phyloP scores from a whole-genome alignment of 2,797 vertebrate species.

The Gymnopithys bicolor region DNA sequence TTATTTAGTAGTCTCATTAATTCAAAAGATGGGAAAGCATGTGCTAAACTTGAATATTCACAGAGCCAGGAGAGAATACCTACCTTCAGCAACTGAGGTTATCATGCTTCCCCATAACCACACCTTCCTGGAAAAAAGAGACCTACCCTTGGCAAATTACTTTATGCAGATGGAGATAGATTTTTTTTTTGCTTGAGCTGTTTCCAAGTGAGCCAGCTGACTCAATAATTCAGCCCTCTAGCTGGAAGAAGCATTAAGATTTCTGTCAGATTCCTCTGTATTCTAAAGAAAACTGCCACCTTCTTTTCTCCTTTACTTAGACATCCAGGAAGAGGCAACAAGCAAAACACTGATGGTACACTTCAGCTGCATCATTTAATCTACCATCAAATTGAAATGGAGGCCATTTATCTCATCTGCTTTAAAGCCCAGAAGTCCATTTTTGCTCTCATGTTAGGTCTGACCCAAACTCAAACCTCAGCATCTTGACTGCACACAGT shows the following conservation, averaged over 20 bases:
- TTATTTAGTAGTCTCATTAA: background rate
- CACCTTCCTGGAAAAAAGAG: background rate
- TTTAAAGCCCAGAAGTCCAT: background rate
- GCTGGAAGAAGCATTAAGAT: slow-evolving; percentile 45
- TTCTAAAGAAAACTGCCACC: slow-evolving; percentile 49
- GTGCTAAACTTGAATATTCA: background rate
- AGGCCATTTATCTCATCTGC: background rate
- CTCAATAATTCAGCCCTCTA: slow-evolving; percentile 47
- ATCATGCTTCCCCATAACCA: background rate
- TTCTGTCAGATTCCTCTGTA: slow-evolving; percentile 43
- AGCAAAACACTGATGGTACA: slow-evolving; percentile 19
- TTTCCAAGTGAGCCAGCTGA: slow-evolving; percentile 56
- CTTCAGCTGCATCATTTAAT: slow-evolving; percentile 13
- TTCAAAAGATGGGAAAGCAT: background rate
- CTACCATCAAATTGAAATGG: background rate
- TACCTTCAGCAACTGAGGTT: background rate
- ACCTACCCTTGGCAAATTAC: slow-evolving; percentile 6
- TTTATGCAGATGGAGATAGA: slow-evolving; percentile 32
- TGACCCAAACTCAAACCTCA: slow-evolving; percentile 18
- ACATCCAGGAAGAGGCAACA: slow-evolving; percentile 31
- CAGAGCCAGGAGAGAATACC: background rate
- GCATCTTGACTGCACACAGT: background rate
- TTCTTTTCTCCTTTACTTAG: slow-evolving; percentile 37
- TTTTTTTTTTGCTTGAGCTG: slow-evolving; percentile 26
- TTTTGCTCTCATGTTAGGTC: background rate